A percentile compares a stretch with the other conserved stretches of the same genome.
These are phyloP conservation scores for Sarotherodon lohbergeri DNA, from an alignment of 2,113 vertebrate species.

Conservation along the genomic window DNA sequence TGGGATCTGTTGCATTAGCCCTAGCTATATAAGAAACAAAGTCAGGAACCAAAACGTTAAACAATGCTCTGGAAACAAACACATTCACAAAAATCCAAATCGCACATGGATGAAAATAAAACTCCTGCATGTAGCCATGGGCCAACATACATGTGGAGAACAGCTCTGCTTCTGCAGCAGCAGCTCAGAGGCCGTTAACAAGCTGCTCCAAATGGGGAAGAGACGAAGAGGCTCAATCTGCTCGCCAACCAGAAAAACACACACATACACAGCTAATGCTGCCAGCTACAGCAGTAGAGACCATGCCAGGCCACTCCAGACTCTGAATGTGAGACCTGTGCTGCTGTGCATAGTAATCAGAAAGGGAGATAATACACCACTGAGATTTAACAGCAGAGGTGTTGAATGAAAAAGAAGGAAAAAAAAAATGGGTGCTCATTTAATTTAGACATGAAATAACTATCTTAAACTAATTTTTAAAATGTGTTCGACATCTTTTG, in stretches of 20 bases:
- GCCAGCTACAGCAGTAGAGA: slow-evolving; percentile 9
- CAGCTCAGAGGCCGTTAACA: background rate
- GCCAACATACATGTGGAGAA: background rate
- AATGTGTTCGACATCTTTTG: background rate
- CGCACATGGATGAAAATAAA: background rate
- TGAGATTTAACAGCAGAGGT: background rate
- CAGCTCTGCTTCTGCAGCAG: background rate
- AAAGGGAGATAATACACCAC: background rate
- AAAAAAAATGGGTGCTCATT: rapidly evolving
- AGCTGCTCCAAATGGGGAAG: slow-evolving; percentile 10
- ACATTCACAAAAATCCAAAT: background rate
- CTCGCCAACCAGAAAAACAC: background rate
- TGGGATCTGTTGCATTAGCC: background rate
- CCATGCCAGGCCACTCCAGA: slow-evolving; percentile 30
- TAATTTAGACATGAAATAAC: background rate
- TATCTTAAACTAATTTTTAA: background rate
- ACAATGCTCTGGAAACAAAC: background rate
- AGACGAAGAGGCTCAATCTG: slow-evolving; percentile 19
- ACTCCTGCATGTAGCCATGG: background rate
- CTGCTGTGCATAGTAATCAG: slow-evolving; percentile 46
- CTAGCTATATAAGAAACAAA: background rate
- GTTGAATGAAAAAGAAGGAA: rapidly evolving
- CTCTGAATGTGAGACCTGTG: slow-evolving; percentile 37
- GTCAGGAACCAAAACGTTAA: background rate
- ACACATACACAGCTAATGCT: background rate